Percentiles rank a stretch among this genome's conserved stretches.
These are phyloP conservation scores for Doryteuthis pealeii DNA, from an alignment of 1,140 invertebrate genomes.

Conservation along the genomic window DNA sequence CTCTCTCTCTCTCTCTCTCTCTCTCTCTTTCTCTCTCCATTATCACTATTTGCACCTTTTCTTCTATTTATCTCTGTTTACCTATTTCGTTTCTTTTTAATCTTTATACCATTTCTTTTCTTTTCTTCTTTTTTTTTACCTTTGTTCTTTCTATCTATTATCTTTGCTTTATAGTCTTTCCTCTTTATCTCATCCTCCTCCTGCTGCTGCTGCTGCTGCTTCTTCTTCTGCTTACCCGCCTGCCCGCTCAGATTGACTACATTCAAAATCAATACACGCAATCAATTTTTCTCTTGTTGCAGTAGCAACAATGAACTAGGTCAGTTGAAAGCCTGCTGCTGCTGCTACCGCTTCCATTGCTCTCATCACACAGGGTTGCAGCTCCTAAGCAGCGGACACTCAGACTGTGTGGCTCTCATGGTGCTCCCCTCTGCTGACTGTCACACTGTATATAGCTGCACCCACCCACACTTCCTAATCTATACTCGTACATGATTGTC, in stretches of 20 bases:
- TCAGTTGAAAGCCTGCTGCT: conserved; percentile 4
- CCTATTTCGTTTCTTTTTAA: no score
- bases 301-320: conserved; percentile 11
- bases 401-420: neutral
- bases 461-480: no score
- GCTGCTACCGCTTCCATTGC: neutral
- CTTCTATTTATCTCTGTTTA: no score
- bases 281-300: conserved; percentile 11
- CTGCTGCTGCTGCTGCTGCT: neutral
- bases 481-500: no score
- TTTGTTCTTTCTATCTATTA: neutral
- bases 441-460: no score
- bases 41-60: no score
- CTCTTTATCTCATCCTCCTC: neutral
- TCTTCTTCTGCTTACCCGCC: no score
- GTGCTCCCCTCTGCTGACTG: no score
- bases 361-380: neutral
- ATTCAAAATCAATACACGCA: conserved; percentile 6
- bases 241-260: neutral
- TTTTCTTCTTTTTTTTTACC: no score
- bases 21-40: no score
- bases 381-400: neutral
- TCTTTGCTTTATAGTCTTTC: neutral
- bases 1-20: no score
- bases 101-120: no score